phyloP scores from a whole-genome alignment of 2,113 vertebrate genomes.

The Cinclus mexicanus region DNA sequence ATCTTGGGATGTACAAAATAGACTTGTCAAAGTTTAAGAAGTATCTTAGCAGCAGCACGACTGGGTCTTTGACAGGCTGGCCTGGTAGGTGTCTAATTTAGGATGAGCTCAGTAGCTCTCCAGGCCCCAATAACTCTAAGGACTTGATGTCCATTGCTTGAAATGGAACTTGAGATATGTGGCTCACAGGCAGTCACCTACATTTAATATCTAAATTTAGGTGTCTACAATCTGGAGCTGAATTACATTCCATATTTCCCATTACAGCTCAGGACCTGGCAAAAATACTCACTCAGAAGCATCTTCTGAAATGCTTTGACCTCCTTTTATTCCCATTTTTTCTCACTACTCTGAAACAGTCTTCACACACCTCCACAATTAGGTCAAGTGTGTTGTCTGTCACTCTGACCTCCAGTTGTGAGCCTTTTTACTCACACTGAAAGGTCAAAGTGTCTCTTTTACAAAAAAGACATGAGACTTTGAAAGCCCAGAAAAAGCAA shows the following conservation, averaged over 20 bases:
- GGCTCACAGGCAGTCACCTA: slow-evolving; percentile 44
- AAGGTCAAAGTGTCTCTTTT: not conserved
- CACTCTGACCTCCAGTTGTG: slow-evolving; percentile 12
- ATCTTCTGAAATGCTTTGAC: slow-evolving; percentile 27
- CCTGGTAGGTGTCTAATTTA: not conserved
- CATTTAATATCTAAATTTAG: slow-evolving; percentile 59
- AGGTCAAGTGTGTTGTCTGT: slow-evolving; percentile 11
- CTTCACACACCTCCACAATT: slow-evolving; percentile 21
- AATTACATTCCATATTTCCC: slow-evolving; percentile 23
- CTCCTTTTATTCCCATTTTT: slow-evolving; percentile 32
- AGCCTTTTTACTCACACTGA: not conserved
- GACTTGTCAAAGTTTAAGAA: not conserved
- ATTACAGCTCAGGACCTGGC: slow-evolving; percentile 8
- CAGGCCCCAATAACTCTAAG: not conserved
- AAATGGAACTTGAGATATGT: slow-evolving; percentile 37
- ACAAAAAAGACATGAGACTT: not conserved
- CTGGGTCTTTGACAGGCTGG: not conserved
- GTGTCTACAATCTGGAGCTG: slow-evolving; percentile 10
- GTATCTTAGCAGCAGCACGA: not conserved
- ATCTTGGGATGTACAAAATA: not conserved
- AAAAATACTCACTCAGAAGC: slow-evolving; percentile 22
- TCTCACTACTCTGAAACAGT: not conserved
- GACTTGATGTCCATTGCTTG: slow-evolving; percentile 7
- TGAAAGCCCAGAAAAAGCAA: not conserved
- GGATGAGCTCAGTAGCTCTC: not conserved